A percentile compares a stretch with the other conserved stretches of the same genome.
Evolutionary conservation across 2,888 invertebrate genomes (phyloP).

Genomic region (Automeris io): DNA sequence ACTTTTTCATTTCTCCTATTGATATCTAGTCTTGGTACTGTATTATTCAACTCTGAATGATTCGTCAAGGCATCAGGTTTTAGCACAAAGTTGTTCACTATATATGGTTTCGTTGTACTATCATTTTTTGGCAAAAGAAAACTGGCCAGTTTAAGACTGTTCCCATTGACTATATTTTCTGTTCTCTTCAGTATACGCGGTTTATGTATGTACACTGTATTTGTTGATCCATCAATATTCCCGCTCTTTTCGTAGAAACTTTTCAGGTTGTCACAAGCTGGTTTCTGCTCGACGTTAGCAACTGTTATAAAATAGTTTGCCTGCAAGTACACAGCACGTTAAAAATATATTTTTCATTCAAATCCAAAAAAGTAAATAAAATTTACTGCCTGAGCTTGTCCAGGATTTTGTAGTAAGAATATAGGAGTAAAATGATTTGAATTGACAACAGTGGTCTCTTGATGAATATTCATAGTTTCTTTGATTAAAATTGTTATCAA

Average conservation of each 20-base stretch:
- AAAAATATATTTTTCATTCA: slow-evolving; percentile 11
- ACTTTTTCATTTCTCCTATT: slow-evolving; percentile 61
- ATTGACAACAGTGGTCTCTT: slow-evolving; percentile 54
- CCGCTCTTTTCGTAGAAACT: slow-evolving; percentile 70
- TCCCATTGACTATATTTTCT: slow-evolving; percentile 42
- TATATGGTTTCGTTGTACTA: slow-evolving; percentile 35
- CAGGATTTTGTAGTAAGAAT: slow-evolving; percentile 62
- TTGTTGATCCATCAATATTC: slow-evolving; percentile 52
- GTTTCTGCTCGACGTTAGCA: slow-evolving; percentile 40
- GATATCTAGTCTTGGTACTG: slow-evolving; percentile 48
- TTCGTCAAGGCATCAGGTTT: slow-evolving; percentile 39
- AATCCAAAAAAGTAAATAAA: slow-evolving; percentile 20
- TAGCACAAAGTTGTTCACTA: slow-evolving; percentile 37
- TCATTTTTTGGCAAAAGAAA: slow-evolving; percentile 57
- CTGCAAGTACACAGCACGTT: slow-evolving; percentile 26
- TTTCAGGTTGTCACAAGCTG: slow-evolving; percentile 63
- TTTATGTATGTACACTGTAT: slow-evolving; percentile 32
- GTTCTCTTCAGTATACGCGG: slow-evolving; percentile 45
- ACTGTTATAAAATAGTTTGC: slow-evolving; percentile 48
- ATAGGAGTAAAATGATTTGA: slow-evolving; percentile 67
- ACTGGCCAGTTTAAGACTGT: slow-evolving; percentile 62
- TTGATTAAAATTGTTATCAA: slow-evolving; percentile 22
- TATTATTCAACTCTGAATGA: slow-evolving; percentile 26
- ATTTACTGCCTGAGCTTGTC: slow-evolving; percentile 56
- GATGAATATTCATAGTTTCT: slow-evolving; percentile 49